Evolutionary conservation across 1,140 invertebrate species (phyloP).

Genomic region (Drosophila oshimai): DNA sequence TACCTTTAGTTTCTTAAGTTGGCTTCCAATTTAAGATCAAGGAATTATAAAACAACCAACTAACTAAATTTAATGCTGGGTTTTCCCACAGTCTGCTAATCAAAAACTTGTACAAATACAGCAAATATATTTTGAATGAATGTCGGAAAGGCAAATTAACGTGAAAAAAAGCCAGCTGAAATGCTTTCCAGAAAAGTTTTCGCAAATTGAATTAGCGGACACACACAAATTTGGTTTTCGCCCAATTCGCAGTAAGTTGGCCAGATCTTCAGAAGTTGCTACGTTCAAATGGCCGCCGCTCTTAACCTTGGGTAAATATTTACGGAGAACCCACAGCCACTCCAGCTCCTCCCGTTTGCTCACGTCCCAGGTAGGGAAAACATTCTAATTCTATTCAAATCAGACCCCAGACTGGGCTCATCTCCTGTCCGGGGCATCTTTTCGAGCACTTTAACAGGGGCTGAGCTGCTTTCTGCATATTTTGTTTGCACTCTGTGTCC

Average conservation of each 20-base stretch:
- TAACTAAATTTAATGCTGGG: too few relatives aligned
- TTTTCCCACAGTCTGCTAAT: not conserved
- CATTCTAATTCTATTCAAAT: slow-evolving; percentile 68
- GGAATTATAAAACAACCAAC: too few relatives aligned
- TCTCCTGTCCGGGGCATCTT: slow-evolving; percentile 26
- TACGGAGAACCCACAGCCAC: slow-evolving; percentile 27
- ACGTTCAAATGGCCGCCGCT: slow-evolving; percentile 42
- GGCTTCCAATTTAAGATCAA: too few relatives aligned
- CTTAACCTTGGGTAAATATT: slow-evolving; percentile 68
- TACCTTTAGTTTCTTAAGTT: too few relatives aligned
- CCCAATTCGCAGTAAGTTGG: not conserved
- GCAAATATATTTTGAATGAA: not conserved
- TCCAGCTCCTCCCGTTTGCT: slow-evolving; percentile 3
- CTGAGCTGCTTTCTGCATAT: slow-evolving; percentile 61
- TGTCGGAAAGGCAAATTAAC: not conserved
- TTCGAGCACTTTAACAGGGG: slow-evolving; percentile 73
- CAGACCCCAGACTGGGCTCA: slow-evolving; percentile 20
- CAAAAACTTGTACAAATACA: not conserved
- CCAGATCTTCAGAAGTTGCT: slow-evolving; percentile 10
- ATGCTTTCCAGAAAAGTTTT: slow-evolving; percentile 16
- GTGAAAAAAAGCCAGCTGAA: not conserved
- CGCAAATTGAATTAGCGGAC: slow-evolving; percentile 66
- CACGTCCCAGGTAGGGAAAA: slow-evolving; percentile 40
- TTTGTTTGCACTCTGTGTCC: slow-evolving; percentile 71
- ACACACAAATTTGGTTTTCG: slow-evolving; percentile 8